Evolutionary conservation across 1,140 invertebrate species (phyloP).

Genomic region (Polyergus mexicanus): DNA sequence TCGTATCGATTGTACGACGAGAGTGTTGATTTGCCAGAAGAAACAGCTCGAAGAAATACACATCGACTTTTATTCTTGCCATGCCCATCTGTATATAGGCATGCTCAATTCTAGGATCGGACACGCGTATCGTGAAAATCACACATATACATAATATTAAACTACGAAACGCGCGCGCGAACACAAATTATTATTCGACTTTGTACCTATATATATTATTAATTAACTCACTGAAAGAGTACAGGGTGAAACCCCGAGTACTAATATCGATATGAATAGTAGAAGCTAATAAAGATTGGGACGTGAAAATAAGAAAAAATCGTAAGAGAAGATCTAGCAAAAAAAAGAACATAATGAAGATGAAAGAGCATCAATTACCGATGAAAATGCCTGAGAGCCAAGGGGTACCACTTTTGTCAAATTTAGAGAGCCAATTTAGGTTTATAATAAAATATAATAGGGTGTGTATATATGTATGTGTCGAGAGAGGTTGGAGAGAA

Average conservation of each 20-base stretch:
- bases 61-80: constrained; percentile 76
- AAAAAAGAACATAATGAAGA: constrained; percentile 3
- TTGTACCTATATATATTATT: constrained; percentile 84
- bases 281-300: constrained; percentile 52
- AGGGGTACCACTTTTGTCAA: constrained; percentile 77
- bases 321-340: background rate
- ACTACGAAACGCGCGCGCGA: constrained; percentile 62
- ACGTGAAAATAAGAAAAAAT: constrained; percentile 7
- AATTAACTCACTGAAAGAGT: constrained; percentile 74
- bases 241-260: constrained; percentile 64
- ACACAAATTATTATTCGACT: constrained; percentile 84
- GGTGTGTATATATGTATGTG: constrained; percentile 25
- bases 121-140: constrained; percentile 71
- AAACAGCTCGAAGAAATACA: constrained; percentile 53
- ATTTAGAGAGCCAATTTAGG: constrained; percentile 73
- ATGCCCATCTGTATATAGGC: constrained; percentile 85
- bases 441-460: constrained; percentile 64
- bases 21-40: constrained; percentile 30
- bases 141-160: constrained; percentile 74
- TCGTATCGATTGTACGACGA: constrained; percentile 9
- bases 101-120: constrained; percentile 82
- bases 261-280: constrained; percentile 63
- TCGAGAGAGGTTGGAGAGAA: background rate
- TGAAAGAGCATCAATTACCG: constrained; percentile 9
- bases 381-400: constrained; percentile 61